Conservation (phyloP, 2,888 invertebrate species). For the Leptinotarsa peninsularis region DNA sequence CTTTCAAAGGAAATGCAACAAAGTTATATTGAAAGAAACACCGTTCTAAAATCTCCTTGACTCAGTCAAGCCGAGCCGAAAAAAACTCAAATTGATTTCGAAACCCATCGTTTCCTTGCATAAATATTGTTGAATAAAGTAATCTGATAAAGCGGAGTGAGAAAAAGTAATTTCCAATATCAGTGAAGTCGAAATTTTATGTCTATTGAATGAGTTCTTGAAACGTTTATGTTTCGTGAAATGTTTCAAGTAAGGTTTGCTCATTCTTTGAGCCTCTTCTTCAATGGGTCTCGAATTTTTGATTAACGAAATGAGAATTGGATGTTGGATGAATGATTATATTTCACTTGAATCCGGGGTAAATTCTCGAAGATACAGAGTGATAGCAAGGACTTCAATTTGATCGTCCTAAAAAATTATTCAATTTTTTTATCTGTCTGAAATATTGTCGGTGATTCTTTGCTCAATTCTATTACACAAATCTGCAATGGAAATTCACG, state of each 20-base stretch:
- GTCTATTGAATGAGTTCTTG: constrained; percentile 44
- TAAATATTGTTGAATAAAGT: constrained; percentile 49
- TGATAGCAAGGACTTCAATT: no score
- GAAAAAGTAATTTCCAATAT: constrained; percentile 52
- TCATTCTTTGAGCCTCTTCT: constrained; percentile 43
- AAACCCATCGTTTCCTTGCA: constrained; percentile 39
- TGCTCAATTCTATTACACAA: no score
- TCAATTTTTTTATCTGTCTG: no score
- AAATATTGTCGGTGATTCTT: no score
- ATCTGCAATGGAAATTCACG: no score
- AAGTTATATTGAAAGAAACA: constrained; percentile 27
- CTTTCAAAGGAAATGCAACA: constrained; percentile 24
- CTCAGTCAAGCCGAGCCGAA: constrained; percentile 30
- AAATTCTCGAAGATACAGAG: background rate
- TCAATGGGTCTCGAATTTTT: constrained; percentile 34
- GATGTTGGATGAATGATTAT: constrained; percentile 20
- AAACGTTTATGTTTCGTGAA: constrained; percentile 52
- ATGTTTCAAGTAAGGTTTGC: constrained; percentile 52
- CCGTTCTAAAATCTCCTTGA: constrained; percentile 26
- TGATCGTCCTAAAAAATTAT: no score
- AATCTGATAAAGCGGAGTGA: constrained; percentile 46
- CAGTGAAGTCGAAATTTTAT: constrained; percentile 49
- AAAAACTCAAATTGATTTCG: constrained; percentile 39
- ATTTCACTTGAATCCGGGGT: background rate
- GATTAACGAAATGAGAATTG: constrained; percentile 35